A percentile compares a stretch with the other conserved stretches of the same genome.
Conservation (phyloP, 2,888 invertebrate species). For the Pseudolycoriella hygida region DNA sequence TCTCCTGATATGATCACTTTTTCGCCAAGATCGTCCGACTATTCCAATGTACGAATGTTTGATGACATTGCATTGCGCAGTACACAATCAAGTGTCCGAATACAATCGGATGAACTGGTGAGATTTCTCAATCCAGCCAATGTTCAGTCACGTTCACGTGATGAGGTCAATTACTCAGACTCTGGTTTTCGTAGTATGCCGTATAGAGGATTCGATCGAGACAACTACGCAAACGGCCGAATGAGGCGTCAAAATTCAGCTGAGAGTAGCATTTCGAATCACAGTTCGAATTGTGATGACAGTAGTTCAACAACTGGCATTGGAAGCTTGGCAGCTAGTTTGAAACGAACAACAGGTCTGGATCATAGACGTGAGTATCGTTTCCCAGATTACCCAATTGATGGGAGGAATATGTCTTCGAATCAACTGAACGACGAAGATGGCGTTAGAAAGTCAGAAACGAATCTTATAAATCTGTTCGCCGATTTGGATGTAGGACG, state of each 20-base stretch:
- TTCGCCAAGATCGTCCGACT: background rate
- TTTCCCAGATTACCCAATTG: constrained; percentile 21
- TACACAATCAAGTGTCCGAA: background rate
- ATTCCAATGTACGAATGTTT: background rate
- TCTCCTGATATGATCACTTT: constrained; percentile 9
- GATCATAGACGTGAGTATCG: constrained; percentile 11
- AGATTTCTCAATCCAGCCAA: background rate
- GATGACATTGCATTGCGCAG: background rate
- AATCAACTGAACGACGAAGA: constrained; percentile 1
- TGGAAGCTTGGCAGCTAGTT: constrained; percentile 7
- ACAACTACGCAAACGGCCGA: constrained; percentile 6
- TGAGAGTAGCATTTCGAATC: constrained; percentile 29
- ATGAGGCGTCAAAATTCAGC: constrained; percentile 28
- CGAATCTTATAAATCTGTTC: constrained; percentile 7
- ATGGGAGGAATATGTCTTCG: constrained; percentile 8
- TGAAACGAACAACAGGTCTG: constrained; percentile 13
- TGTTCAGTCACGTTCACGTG: background rate
- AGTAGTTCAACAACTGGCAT: constrained; percentile 1
- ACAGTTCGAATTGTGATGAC: constrained; percentile 26
- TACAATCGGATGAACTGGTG: background rate
- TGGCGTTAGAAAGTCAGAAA: constrained; percentile 3
- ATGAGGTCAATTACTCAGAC: background rate
- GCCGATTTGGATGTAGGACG: background rate
- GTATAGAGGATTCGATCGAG: background rate
- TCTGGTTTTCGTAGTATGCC: background rate